A percentile compares a stretch with the other conserved stretches of the same genome.
Evolutionary conservation across 2,888 invertebrate species (phyloP).

Genomic region (Patella caerulea): DNA sequence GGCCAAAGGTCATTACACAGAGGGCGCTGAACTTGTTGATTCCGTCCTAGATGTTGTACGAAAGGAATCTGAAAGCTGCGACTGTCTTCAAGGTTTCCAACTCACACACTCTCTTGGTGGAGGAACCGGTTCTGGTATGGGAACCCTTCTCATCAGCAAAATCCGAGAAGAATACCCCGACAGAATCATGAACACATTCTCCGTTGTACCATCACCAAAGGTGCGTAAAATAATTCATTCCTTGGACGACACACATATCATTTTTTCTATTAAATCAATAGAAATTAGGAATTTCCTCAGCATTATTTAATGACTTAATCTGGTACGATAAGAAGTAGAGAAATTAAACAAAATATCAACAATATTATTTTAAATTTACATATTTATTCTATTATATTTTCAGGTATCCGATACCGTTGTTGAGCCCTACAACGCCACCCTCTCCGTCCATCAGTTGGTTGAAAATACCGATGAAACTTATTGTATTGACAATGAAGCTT

Average conservation of each 20-base stretch:
- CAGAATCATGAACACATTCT: conserved; percentile 6
- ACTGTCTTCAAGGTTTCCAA: conserved; percentile 3
- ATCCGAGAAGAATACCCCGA: conserved; percentile 11
- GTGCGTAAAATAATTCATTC: neutral
- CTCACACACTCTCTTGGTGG: conserved; percentile 8
- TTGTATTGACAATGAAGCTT: conserved; percentile 8
- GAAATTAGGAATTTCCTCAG: too few relatives aligned
- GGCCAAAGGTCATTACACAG: conserved; percentile 8
- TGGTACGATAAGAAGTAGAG: too few relatives aligned
- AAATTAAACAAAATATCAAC: too few relatives aligned
- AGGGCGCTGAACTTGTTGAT: neutral
- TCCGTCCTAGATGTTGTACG: conserved; percentile 4
- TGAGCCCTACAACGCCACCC: conserved; percentile 1
- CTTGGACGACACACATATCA: too few relatives aligned
- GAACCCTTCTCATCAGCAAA: conserved; percentile 6
- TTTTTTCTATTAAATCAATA: too few relatives aligned
- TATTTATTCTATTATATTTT: neutral
- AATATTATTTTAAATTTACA: too few relatives aligned
- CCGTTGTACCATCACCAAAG: conserved; percentile 8
- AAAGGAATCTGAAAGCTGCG: conserved; percentile 3
- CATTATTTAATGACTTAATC: too few relatives aligned
- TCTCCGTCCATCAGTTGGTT: conserved; percentile 4
- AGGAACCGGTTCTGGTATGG: conserved; percentile 10
- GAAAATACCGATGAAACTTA: conserved; percentile 36
- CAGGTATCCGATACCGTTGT: conserved; percentile 10